Percentiles rank a stretch among this genome's conserved stretches.
Evolutionary conservation across 2,113 vertebrate genomes (phyloP).

Genomic region (Corapipo altera): DNA sequence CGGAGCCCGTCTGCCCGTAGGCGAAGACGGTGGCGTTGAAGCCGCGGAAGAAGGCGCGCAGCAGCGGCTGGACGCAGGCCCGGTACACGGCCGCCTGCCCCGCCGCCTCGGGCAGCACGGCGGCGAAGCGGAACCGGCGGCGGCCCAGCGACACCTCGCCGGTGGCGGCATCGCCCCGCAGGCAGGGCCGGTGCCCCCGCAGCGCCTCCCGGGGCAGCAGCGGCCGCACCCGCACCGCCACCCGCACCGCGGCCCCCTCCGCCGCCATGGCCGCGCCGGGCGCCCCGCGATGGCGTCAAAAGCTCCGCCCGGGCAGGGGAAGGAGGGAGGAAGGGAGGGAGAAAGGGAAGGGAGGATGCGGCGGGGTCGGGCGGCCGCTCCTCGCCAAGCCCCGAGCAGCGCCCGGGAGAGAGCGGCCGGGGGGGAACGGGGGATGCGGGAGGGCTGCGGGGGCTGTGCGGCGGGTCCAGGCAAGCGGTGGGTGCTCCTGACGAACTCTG

Average conservation of each 20-base stretch:
- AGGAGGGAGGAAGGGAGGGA: no score
- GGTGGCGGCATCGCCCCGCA: slow-evolving; percentile 75
- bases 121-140: slow-evolving; percentile 85
- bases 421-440: background rate
- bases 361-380: background rate
- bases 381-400: background rate
- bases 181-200: slow-evolving; percentile 85
- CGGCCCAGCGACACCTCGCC: slow-evolving; percentile 82
- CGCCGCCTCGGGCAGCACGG: slow-evolving; percentile 82
- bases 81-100: slow-evolving; percentile 87
- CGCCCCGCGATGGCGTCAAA: background rate
- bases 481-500: background rate
- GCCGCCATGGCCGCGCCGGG: slow-evolving; percentile 38
- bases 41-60: slow-evolving; percentile 91
- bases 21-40: slow-evolving; percentile 94
- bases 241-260: slow-evolving; percentile 84
- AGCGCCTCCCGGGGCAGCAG: slow-evolving; percentile 90
- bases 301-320: background rate
- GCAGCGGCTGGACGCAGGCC: slow-evolving; percentile 86
- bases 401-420: background rate
- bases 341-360: background rate
- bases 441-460: background rate
- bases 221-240: slow-evolving; percentile 87
- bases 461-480: background rate
- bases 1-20: slow-evolving; percentile 94